Percentiles rank a stretch among this genome's conserved stretches.
Conservation (phyloP, 2,797 vertebrate genomes). For the Champsocephalus esox region DNA sequence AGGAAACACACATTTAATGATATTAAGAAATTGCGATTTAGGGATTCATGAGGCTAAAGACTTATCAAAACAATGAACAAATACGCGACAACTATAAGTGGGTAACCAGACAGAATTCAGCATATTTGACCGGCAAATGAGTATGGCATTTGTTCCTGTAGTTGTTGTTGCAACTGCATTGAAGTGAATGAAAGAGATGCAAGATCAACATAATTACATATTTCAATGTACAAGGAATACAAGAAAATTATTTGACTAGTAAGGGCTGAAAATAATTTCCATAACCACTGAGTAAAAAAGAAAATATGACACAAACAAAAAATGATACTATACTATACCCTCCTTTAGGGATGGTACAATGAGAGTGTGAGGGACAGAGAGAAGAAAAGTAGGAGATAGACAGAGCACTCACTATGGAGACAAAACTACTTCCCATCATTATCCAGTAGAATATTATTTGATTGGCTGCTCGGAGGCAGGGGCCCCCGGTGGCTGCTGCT, state of each 20-base stretch:
- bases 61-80: background rate
- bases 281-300: background rate
- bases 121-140: background rate
- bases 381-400: slow-evolving; percentile 19
- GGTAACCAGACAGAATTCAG: background rate
- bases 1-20: background rate
- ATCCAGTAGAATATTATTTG: slow-evolving; percentile 87
- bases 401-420: slow-evolving; percentile 68
- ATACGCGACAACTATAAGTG: background rate
- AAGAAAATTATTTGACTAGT: background rate
- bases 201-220: no score
- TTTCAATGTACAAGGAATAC: no score
- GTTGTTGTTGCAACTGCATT: background rate
- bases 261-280: background rate
- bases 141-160: background rate
- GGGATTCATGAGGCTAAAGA: no score
- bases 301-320: background rate
- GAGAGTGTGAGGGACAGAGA: slow-evolving; percentile 24
- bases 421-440: slow-evolving; percentile 87
- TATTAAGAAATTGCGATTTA: background rate
- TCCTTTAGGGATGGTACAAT: background rate
- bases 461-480: slow-evolving; percentile 87
- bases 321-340: background rate
- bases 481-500: slow-evolving; percentile 89
- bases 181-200: background rate